phyloP scores from a whole-genome alignment of 2,797 vertebrate species.

The Petrocephalus sullivani region DNA sequence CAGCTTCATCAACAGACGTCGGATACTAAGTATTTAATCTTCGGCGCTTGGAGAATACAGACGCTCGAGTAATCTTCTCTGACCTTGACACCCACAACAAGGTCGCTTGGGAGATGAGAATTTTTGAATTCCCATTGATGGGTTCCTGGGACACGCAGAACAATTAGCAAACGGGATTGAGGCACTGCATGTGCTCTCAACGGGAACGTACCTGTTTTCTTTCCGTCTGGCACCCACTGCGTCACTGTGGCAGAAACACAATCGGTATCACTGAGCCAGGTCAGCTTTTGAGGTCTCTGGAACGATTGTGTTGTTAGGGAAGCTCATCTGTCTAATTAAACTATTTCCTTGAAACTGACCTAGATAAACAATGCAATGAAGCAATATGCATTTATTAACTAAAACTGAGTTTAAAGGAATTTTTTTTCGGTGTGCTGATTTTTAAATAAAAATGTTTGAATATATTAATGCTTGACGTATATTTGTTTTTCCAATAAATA shows the following conservation, averaged over 20 bases:
- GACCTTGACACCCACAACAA: constrained; percentile 61
- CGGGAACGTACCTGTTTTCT: constrained; percentile 40
- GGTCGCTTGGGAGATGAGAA: constrained; percentile 33
- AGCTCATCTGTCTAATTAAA: constrained; percentile 47
- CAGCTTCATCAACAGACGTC: constrained; percentile 28
- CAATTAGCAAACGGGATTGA: constrained; percentile 63
- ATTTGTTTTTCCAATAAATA: neutral
- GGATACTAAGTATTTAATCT: constrained; percentile 68
- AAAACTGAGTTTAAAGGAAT: neutral
- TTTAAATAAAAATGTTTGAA: neutral
- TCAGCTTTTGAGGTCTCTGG: constrained; percentile 32
- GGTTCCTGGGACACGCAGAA: constrained; percentile 46
- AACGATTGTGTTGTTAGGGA: constrained; percentile 19
- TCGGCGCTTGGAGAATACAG: constrained; percentile 57
- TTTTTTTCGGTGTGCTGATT: neutral
- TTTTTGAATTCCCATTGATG: constrained; percentile 49
- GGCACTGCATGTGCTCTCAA: constrained; percentile 9
- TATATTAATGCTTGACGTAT: neutral
- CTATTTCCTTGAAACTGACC: constrained; percentile 31
- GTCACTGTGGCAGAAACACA: constrained; percentile 62
- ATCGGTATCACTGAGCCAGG: constrained; percentile 53
- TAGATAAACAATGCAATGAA: neutral
- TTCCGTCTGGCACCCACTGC: constrained; percentile 51
- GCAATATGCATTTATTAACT: neutral
- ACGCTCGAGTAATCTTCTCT: constrained; percentile 59